Evolutionary conservation across 2,888 invertebrate species (phyloP), one percentile per base, ranked within the genome.

Genomic region (Macaria notata): DNA sequence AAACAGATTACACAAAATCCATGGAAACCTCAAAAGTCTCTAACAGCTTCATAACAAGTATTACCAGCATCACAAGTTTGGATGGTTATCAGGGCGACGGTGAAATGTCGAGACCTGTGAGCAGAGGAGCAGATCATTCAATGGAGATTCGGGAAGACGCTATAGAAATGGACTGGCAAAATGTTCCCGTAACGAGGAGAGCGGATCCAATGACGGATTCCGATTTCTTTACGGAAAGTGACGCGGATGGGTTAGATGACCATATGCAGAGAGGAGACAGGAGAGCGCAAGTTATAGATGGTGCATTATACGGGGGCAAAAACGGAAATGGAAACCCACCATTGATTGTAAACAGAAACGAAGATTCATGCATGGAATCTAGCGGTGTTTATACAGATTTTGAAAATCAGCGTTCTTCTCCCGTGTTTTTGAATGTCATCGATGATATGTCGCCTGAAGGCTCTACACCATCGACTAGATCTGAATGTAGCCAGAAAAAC

Each of bases 61-160:
- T 97, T 19, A 97, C 97, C n/a, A 97, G 97, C 78, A 96, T 97
- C 61, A 96, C 96, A 33, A 98, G 98, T 83, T 92, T 97, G 66
- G 98, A 98, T 83, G 98, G 98, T 44, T 98, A 98, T 86, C 98
- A 97, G 86, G 98, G 98, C 7, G 97, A 97, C 84, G 97, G 97
- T 4, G 97, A 97, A 88, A 96, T 96, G 94, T 97, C 97, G 31
- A 92, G 97, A 60, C 97, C 97, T 0, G 96, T 95, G 0, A 97
- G 97, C 70, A 93, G 97, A 63, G 95, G 95, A 48, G 95, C 95
- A 39, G 96, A 96, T 78, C 95, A 95, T 76, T 95, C 95, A 4
- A 93, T 93, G 68, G 93, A 88, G 9, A 86, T 93, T 54, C 78
- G 92, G 64, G 91, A 88, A 68, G 91, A 93, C 69, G 90, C 83